Base-by-base conservation (phyloP, 2,797 vertebrate genomes). In the Neosalanx taihuensis region DNA sequence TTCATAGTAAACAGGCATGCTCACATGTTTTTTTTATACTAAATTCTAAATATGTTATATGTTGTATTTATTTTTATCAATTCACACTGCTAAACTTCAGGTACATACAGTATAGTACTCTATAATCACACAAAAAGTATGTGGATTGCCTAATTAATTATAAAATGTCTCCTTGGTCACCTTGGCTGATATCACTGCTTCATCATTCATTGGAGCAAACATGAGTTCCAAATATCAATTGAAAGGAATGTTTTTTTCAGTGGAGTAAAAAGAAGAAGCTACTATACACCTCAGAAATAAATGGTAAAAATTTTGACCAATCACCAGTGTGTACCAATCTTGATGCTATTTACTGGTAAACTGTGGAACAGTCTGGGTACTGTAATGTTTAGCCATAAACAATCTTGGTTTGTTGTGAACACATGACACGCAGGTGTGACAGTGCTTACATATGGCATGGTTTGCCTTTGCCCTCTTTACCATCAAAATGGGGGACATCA, bases 281-380 rank as follows among this genome's bases (percentile, higher is more conserved):
- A 29, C 51, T 23, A 20, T 15, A 35, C 29, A 17, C 23, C 12
- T 7, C 51, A 61, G 59, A 30, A 29, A 13, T 5, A 61, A 10
- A 61, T 30, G 30, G 20, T 13, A 0, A 67, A 76, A 46, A 60
- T 41, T 12, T 31, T 56, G 4, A 76, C 70, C 70, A 46, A 75
- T 60, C 62, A 70, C 58, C 72, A 10, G 68, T 41, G 17, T 46
- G 75, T 67, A 18, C 63, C 72, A 82, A 72, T 78, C 81, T 76
- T 78, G 74, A 77, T 46, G 78, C 74, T 92, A 86, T 92, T 93
- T 91, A 89, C 86, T 85, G 87, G 87, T 90, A 88, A 92, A 92
- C 83, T 86, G 67, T 13, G 75, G 59, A 79, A 76, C 79, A 71
- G 76, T 79, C 72, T 64, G 77, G 87, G 81, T 76, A 77, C 74